These are phyloP conservation scores for Delia radicum DNA, from an alignment of 1,140 invertebrate species.

Conservation along the genomic window DNA sequence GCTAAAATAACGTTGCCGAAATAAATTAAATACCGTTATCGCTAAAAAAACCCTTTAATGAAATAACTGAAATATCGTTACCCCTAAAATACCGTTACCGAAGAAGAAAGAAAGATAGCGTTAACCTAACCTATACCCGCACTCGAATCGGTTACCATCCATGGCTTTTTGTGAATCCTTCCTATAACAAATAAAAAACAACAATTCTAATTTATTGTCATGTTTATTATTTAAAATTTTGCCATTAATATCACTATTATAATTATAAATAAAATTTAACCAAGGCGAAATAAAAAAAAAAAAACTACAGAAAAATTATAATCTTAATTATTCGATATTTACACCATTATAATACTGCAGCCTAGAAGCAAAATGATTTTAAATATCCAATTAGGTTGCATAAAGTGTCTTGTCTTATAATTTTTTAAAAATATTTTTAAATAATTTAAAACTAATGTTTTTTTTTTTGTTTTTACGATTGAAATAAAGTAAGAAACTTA, in stretches of 20 bases:
- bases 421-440: background rate
- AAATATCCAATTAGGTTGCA: background rate
- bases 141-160: too few species aligned
- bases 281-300: background rate
- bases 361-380: background rate
- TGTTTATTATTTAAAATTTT: too few species aligned
- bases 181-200: too few species aligned
- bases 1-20: too few species aligned
- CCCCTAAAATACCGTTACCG: too few species aligned
- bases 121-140: too few species aligned
- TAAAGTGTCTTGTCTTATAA: background rate
- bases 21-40: too few species aligned
- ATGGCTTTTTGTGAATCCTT: too few species aligned
- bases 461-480: background rate
- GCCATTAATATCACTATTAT: background rate
- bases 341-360: constrained; percentile 14
- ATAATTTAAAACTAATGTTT: constrained; percentile 6
- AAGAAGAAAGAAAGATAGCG: too few species aligned
- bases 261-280: background rate
- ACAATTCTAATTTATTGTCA: too few species aligned
- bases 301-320: background rate
- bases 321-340: constrained; percentile 4
- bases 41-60: too few species aligned
- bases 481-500: background rate
- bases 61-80: too few species aligned